Evolutionary conservation across 2,797 vertebrate species (phyloP).

Genomic region (Xiphorhynchus erythropygius): DNA sequence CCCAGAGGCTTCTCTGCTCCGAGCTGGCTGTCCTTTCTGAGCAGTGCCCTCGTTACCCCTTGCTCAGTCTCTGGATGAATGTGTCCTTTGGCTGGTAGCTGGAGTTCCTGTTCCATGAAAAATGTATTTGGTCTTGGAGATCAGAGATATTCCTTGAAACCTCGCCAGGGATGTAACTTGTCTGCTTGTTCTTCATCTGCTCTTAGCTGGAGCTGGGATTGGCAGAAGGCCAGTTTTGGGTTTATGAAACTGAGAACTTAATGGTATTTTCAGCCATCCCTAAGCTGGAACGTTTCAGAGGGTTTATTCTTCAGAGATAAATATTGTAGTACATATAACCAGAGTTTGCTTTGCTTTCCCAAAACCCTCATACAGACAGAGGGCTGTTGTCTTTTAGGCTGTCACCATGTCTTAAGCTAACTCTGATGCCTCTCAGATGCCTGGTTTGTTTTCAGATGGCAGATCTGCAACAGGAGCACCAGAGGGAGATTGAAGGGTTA

Average conservation of each 20-base stretch:
- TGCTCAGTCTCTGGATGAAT: neutral
- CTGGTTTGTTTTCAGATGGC: constrained; percentile 84
- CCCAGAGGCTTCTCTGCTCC: neutral
- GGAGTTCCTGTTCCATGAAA: neutral
- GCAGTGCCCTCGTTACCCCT: neutral
- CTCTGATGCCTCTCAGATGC: neutral
- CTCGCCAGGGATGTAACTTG: neutral
- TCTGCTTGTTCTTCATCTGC: neutral
- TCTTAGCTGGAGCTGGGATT: neutral
- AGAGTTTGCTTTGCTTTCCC: neutral
- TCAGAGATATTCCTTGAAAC: neutral
- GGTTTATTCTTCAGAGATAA: neutral
- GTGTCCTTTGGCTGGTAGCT: neutral
- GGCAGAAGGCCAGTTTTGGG: neutral
- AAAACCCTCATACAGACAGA: neutral
- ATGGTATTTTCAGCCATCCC: neutral
- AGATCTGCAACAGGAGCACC: constrained; percentile 96
- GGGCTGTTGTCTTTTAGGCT: neutral
- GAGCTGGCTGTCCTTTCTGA: neutral
- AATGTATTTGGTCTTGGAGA: neutral
- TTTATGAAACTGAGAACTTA: neutral
- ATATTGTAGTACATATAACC: neutral
- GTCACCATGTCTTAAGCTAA: neutral
- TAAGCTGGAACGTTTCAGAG: neutral
- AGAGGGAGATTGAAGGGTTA: constrained; percentile 95